Base-by-base conservation (phyloP, 2,888 invertebrate species). In the Pterostichus niger region DNA sequence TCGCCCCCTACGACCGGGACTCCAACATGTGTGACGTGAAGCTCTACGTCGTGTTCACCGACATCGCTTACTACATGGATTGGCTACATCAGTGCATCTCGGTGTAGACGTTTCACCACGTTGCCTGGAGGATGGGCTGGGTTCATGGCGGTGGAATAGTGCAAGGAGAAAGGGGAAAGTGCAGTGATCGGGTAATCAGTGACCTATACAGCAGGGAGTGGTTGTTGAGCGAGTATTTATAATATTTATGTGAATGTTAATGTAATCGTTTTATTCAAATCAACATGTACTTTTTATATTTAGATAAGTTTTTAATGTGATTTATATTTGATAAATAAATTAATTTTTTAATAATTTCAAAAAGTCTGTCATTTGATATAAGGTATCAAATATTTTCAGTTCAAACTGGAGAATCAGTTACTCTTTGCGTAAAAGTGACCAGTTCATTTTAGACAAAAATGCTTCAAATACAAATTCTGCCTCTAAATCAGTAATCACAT, bases 41-140 rank as follows among this genome's bases (percentile, higher is more conserved):
- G 0, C 92, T 93, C 85, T 93, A 92, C 87, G 92, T 93, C 24
- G 92, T 93, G 3, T 93, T 93, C 86, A 93, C 93, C 0, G 93
- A 93, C 85, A 87, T 93, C 33, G 92, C 93, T 6, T 92, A 93
- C 86, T 91, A 92, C 88, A 86, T 92, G 83, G 90, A 91, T 7
- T 93, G 93, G 92, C 91, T 93, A 13, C 24, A 56, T 17, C 56
- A 52, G 1, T 52, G 24, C 9, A 3, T 13, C 0, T 6, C 52
- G 6, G 13, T 52, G 13, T 24, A 56, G 6, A 56, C 17, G 10
- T 56, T 13, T 13, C 15, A 9, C 2, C 13, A 56, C 11, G 9
- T 17, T 17, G 56, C 6, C 3, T 9, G 13, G 9, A 17, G 15
- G 17, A 56, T 56, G 9, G 56, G 13, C 17, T 17, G 6, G 17